Evolutionary conservation across 2,888 invertebrate species (phyloP).

Genomic region (Salpingus planirostris): DNA sequence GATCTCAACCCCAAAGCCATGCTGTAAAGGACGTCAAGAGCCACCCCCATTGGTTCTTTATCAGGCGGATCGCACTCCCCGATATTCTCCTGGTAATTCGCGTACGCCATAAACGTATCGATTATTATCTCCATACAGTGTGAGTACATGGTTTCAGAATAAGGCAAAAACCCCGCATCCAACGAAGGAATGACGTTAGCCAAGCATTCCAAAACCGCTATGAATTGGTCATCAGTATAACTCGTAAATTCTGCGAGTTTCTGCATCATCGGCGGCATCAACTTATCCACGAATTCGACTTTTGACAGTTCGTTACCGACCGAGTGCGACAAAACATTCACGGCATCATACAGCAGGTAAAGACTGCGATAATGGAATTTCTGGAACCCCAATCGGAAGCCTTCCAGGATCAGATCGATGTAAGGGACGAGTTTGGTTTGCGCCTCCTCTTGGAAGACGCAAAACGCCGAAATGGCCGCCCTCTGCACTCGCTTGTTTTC

Average conservation of each 20-base stretch:
- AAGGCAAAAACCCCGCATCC: slow-evolving; percentile 63
- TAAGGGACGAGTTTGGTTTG: slow-evolving; percentile 64
- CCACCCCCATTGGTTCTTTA: slow-evolving; percentile 67
- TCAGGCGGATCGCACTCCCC: slow-evolving; percentile 55
- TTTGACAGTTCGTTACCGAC: slow-evolving; percentile 63
- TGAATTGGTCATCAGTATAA: slow-evolving; percentile 59
- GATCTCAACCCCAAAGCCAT: slow-evolving; percentile 61
- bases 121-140: slow-evolving; percentile 61
- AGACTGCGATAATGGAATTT: slow-evolving; percentile 61
- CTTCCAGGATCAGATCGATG: slow-evolving; percentile 59
- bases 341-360: slow-evolving; percentile 66
- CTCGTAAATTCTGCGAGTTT: slow-evolving; percentile 64
- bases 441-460: slow-evolving; percentile 69
- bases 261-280: slow-evolving; percentile 65
- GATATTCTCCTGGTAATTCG: slow-evolving; percentile 48
- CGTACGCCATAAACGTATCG: slow-evolving; percentile 56
- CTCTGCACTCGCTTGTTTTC: slow-evolving; percentile 69
- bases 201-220: slow-evolving; percentile 65
- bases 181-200: slow-evolving; percentile 68
- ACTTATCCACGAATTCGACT: slow-evolving; percentile 55
- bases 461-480: slow-evolving; percentile 71
- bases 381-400: slow-evolving; percentile 63
- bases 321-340: slow-evolving; percentile 65
- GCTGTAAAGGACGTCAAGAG: slow-evolving; percentile 62
- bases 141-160: slow-evolving; percentile 61